Base-by-base conservation (phyloP, 2,888 invertebrate genomes). In the Andrena marginata region DNA sequence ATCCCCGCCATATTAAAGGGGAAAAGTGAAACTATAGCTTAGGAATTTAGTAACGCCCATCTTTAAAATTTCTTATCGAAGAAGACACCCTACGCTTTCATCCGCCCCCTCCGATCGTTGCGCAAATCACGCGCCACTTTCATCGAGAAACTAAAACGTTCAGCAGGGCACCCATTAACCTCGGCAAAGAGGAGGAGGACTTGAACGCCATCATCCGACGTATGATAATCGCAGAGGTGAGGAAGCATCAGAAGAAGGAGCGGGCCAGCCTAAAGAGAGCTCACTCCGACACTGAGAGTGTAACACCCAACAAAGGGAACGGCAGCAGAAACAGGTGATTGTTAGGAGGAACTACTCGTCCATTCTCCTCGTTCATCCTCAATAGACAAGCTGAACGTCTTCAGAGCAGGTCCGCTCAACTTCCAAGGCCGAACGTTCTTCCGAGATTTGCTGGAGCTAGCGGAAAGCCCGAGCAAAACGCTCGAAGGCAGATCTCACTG, bases 151-250 rank as follows among this genome's bases (percentile, higher is more conserved):
- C 65, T 65, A n/a, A 23, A 51, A 67, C 54, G 20, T 59, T 13
- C 10, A n/a, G 51, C 42, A 83, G 79, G 8, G 1, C 7, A 3
- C 8, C 35, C 1, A n/a, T 8, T 4, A 29, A 13, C 16, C 10
- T 7, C 26, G 63, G 59, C 2, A 83, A 77, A 13, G 80, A 84
- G 26, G 76, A 83, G 33, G 73, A 76, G 8, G 73, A 83, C 16
- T 20, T 84, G 67, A 80, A 83, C 63, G 59, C 48, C 6, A 73
- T 86, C 26, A 77, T 86, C 56, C 86, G 77, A 33, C 77, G 79
- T 0, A 79, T 86, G 72, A 80, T 87, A 59, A 77, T 75, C 20
- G 23, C 33, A 4, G 87, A 88, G 56, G 51, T 87, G 31, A 80
- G 49, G 60, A 86, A 67, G 31, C 75, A 82, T 60, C 74, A 76